Conservation (phyloP, 2,113 vertebrate genomes). For the Colossoma macropomum region DNA sequence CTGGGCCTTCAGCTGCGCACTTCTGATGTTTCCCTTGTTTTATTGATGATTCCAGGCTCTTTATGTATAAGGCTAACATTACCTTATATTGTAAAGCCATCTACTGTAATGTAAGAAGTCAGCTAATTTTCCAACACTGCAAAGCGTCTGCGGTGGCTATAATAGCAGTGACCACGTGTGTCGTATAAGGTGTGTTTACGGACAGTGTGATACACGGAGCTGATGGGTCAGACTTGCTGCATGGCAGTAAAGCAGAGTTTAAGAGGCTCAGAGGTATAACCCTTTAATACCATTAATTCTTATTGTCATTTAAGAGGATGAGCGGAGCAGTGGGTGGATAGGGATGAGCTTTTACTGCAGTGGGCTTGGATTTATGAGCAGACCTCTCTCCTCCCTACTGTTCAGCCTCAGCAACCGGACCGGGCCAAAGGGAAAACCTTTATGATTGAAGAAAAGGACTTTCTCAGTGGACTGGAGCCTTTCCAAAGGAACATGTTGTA, state of each 20-base stretch:
- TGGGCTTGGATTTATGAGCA: conserved; percentile 64
- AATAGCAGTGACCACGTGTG: background rate
- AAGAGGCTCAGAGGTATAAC: conserved; percentile 71
- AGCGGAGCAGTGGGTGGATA: conserved; percentile 62
- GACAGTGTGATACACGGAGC: background rate
- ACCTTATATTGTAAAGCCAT: background rate
- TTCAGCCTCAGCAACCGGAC: conserved; percentile 6
- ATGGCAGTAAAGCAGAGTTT: conserved; percentile 68
- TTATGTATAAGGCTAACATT: background rate
- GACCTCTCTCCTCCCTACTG: conserved; percentile 14
- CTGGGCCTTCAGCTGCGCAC: too few species aligned
- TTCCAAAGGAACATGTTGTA: background rate
- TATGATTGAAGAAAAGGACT: background rate
- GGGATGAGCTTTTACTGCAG: conserved; percentile 67
- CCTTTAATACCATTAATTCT: conserved; percentile 75
- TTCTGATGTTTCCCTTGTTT: background rate
- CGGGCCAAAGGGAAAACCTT: background rate
- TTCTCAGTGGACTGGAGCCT: background rate
- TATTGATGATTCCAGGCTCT: background rate
- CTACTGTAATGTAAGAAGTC: background rate
- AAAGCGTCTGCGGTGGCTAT: background rate
- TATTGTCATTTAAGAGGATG: conserved; percentile 76
- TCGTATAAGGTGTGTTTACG: conserved; percentile 7
- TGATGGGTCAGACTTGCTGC: conserved; percentile 56
- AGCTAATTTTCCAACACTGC: background rate